These are phyloP conservation scores for Opisthograptis luteolata DNA, from an alignment of 2,888 invertebrate genomes.

Conservation along the genomic window DNA sequence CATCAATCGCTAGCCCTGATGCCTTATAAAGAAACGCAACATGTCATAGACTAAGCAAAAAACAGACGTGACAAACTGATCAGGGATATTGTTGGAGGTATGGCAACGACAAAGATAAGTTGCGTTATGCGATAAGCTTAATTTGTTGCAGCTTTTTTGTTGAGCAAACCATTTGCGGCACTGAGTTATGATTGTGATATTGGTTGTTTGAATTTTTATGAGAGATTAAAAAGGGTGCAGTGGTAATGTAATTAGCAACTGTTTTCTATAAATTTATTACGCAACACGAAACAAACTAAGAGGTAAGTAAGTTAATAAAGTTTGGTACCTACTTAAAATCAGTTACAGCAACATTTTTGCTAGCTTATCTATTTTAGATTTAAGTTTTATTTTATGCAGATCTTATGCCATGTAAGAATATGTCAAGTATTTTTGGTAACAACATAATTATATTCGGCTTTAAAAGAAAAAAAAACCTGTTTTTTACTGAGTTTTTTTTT, in stretches of 20 bases:
- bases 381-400: no score
- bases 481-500: no score
- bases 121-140: slow-evolving; percentile 9
- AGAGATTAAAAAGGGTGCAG: background rate
- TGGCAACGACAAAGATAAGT: slow-evolving; percentile 2
- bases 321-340: no score
- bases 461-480: no score
- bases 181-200: slow-evolving; percentile 8
- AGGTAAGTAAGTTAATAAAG: no score
- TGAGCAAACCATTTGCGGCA: slow-evolving; percentile 10
- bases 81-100: slow-evolving; percentile 2
- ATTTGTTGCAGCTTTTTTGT: slow-evolving; percentile 12
- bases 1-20: slow-evolving; percentile 48
- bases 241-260: background rate
- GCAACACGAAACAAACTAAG: no score
- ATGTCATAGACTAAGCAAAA: slow-evolving; percentile 32
- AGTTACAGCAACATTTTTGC: no score
- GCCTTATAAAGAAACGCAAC: slow-evolving; percentile 52
- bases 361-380: no score
- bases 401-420: no score
- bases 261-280: no score
- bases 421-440: no score
- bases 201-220: background rate
- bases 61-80: slow-evolving; percentile 24
- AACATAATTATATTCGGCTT: no score